Evolutionary conservation across 2,797 vertebrate genomes (phyloP).

Genomic region (Phylloscopus collybita): DNA sequence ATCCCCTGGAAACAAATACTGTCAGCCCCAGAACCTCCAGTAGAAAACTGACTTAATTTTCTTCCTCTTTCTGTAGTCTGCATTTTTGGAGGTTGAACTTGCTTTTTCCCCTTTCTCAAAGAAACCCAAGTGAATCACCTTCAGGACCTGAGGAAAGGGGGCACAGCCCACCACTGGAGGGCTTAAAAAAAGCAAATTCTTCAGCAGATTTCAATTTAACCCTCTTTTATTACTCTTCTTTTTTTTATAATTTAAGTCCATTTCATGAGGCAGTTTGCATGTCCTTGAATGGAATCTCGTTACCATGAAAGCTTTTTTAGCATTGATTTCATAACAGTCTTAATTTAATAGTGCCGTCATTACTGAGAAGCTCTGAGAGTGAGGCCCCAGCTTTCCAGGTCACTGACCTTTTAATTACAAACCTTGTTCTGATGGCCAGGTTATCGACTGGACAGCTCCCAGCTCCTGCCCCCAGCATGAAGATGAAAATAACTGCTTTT

Average conservation of each 20-base stretch:
- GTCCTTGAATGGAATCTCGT: constrained; percentile 85
- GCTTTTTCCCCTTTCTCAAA: constrained; percentile 19
- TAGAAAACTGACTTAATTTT: constrained; percentile 12
- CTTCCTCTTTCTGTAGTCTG: not conserved
- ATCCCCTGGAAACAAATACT: not conserved
- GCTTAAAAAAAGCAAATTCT: constrained; percentile 68
- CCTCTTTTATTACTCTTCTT: constrained; percentile 76
- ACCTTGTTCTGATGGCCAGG: constrained; percentile 86
- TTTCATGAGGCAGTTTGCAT: constrained; percentile 80
- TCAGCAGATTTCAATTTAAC: constrained; percentile 73
- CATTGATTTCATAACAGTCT: constrained; percentile 89
- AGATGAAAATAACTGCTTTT: constrained; percentile 77
- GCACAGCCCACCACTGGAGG: constrained; percentile 13
- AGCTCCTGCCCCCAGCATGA: constrained; percentile 76
- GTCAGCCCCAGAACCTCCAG: not conserved
- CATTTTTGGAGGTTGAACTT: constrained; percentile 30
- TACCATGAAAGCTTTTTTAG: constrained; percentile 87
- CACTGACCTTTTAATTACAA: constrained; percentile 90
- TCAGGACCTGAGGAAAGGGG: constrained; percentile 35
- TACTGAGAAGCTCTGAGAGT: constrained; percentile 83
- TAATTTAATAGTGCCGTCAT: constrained; percentile 86
- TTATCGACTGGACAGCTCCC: constrained; percentile 85
- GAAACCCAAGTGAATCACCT: constrained; percentile 36
- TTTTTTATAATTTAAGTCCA: constrained; percentile 76
- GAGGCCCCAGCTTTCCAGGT: constrained; percentile 86